phyloP scores from a whole-genome alignment of 2,797 vertebrate genomes.

The Eospalax fontanierii region DNA sequence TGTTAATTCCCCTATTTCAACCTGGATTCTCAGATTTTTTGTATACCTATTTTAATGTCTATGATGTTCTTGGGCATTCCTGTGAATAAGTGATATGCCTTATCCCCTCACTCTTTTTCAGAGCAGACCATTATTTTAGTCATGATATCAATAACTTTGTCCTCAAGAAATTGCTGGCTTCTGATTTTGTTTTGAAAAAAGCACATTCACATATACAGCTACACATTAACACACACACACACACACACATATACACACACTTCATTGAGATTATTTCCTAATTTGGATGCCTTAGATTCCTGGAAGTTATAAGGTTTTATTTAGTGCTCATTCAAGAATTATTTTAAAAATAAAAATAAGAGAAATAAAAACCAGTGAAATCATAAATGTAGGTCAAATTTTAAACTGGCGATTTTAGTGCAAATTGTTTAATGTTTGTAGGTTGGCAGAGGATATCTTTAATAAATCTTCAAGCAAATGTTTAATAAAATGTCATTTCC shows the following conservation, averaged over 20 bases:
- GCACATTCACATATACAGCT: no score
- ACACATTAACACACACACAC: no score
- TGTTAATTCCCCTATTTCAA: background rate
- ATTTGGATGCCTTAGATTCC: background rate
- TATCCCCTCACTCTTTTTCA: no score
- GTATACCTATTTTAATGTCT: background rate
- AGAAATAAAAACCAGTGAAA: background rate
- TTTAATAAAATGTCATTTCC: background rate
- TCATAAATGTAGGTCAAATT: background rate
- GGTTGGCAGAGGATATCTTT: background rate
- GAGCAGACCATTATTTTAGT: no score
- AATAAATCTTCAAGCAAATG: background rate
- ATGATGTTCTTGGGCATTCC: background rate
- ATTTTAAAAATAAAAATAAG: background rate
- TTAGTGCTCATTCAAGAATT: background rate
- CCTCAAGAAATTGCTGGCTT: no score
- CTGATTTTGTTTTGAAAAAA: no score
- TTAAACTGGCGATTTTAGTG: background rate
- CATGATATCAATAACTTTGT: no score
- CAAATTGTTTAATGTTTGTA: constrained; percentile 14
- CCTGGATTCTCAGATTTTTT: background rate
- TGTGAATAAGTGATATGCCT: no score
- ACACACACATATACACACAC: no score
- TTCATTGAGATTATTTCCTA: background rate
- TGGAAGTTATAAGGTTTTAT: background rate